Percentiles rank a stretch among this genome's conserved stretches.
Conservation (phyloP, 2,797 vertebrate species). For the Smutsia gigantea region DNA sequence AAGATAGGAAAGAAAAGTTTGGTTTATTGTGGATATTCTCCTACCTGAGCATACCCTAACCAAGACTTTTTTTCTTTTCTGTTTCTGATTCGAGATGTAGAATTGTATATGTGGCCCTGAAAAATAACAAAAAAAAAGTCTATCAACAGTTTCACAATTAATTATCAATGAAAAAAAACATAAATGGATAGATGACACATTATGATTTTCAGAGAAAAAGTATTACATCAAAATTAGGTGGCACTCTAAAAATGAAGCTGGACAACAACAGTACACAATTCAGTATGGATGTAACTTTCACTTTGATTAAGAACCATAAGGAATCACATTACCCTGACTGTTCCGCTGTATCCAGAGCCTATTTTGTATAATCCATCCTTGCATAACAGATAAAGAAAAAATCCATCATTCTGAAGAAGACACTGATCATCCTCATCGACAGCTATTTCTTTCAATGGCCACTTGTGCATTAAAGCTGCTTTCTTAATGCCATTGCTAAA, state of each 20-base stretch:
- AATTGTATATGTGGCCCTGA: conserved; percentile 99
- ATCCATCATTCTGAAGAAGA: conserved; percentile 98
- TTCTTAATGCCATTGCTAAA: conserved; percentile 99
- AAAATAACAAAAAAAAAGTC: conserved; percentile 76
- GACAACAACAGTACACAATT: conserved; percentile 22
- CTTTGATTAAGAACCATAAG: conserved; percentile 31
- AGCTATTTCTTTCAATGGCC: conserved; percentile 95
- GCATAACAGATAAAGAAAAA: conserved; percentile 98
- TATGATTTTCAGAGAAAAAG: conserved; percentile 42
- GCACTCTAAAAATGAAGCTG: conserved; percentile 42
- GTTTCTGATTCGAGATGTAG: conserved; percentile 98
- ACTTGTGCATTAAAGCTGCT: conserved; percentile 98
- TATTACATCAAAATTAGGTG: conserved; percentile 12
- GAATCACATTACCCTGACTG: conserved; percentile 92
- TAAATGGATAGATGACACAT: not conserved
- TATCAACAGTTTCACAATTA: conserved; percentile 51
- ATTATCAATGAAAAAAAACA: conserved; percentile 42
- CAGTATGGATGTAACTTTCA: not conserved
- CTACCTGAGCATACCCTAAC: conserved; percentile 99
- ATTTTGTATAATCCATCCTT: conserved; percentile 99
- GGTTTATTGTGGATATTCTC: conserved; percentile 51
- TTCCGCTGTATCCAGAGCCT: conserved; percentile 99
- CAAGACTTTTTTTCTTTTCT: conserved; percentile 98
- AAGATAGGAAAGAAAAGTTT: conserved; percentile 11
- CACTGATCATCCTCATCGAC: conserved; percentile 97